These are phyloP conservation scores for Dolomedes plantarius DNA, from an alignment of 2,888 invertebrate genomes.

Conservation along the genomic window DNA sequence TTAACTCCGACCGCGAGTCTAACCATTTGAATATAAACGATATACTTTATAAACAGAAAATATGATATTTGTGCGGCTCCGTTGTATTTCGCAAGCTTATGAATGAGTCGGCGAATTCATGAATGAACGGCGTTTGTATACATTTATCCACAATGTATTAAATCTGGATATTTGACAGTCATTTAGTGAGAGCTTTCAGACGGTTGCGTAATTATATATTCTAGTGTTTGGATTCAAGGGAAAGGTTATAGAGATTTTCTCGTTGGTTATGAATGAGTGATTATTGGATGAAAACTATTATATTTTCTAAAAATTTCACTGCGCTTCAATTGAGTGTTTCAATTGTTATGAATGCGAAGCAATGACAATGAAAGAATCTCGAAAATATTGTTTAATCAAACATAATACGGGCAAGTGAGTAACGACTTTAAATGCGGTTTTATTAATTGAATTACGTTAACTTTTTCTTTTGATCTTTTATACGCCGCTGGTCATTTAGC, in stretches of 20 bases:
- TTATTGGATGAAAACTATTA: neutral
- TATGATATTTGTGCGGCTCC: neutral
- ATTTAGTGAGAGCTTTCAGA: neutral
- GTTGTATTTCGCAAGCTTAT: slow-evolving; percentile 1
- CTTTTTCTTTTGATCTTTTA: too few species aligned
- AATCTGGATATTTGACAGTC: neutral
- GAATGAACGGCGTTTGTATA: neutral
- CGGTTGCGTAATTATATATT: neutral
- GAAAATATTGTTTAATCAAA: too few species aligned
- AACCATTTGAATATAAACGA: neutral
- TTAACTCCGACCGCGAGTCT: too few species aligned
- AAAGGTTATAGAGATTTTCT: neutral
- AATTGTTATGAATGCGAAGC: too few species aligned
- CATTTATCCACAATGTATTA: neutral
- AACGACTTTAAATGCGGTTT: too few species aligned
- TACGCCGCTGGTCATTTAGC: too few species aligned
- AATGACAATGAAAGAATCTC: too few species aligned
- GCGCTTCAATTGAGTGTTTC: too few species aligned
- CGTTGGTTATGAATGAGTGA: neutral
- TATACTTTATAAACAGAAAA: neutral
- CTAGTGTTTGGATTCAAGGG: neutral
- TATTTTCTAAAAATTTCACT: too few species aligned
- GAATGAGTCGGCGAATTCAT: neutral
- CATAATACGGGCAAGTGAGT: too few species aligned
- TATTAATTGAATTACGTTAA: too few species aligned